phyloP scores from a whole-genome alignment of 2,888 invertebrate genomes.

The Neoscelio sp. region DNA sequence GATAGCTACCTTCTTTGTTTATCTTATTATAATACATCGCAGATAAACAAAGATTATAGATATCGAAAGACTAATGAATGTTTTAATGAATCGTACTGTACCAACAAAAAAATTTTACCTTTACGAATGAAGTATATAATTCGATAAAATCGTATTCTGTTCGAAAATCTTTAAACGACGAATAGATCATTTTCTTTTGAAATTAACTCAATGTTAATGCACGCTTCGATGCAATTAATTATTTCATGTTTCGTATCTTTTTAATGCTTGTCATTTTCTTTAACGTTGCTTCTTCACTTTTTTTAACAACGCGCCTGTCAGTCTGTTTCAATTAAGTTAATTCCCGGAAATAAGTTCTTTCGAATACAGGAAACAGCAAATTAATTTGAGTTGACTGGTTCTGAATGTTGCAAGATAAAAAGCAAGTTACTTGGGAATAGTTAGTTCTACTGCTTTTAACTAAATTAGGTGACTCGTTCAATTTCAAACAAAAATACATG shows the following conservation, averaged over 20 bases:
- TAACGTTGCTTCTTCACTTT: constrained; percentile 20
- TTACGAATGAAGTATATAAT: constrained; percentile 51
- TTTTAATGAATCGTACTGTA: too few relatives aligned
- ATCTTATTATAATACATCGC: too few relatives aligned
- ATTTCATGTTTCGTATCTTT: background rate
- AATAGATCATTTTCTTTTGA: too few relatives aligned
- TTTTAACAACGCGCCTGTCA: constrained; percentile 4
- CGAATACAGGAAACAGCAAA: constrained; percentile 69
- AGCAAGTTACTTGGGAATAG: constrained; percentile 34
- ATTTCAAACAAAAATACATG: constrained; percentile 57
- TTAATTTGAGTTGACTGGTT: constrained; percentile 72
- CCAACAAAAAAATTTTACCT: constrained; percentile 26
- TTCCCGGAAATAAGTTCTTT: constrained; percentile 54
- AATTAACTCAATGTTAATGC: too few relatives aligned
- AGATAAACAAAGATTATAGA: too few relatives aligned
- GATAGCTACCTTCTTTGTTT: too few relatives aligned
- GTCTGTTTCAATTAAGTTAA: constrained; percentile 40
- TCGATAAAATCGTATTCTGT: background rate
- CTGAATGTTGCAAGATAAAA: constrained; percentile 61
- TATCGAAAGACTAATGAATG: too few relatives aligned
- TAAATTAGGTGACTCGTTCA: constrained; percentile 70
- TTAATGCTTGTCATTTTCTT: constrained; percentile 12
- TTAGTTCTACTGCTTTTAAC: constrained; percentile 60
- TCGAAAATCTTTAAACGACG: too few relatives aligned
- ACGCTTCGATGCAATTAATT: too few relatives aligned